Base-by-base conservation (phyloP, 2,888 invertebrate species). In the Stenodera caucasica region DNA sequence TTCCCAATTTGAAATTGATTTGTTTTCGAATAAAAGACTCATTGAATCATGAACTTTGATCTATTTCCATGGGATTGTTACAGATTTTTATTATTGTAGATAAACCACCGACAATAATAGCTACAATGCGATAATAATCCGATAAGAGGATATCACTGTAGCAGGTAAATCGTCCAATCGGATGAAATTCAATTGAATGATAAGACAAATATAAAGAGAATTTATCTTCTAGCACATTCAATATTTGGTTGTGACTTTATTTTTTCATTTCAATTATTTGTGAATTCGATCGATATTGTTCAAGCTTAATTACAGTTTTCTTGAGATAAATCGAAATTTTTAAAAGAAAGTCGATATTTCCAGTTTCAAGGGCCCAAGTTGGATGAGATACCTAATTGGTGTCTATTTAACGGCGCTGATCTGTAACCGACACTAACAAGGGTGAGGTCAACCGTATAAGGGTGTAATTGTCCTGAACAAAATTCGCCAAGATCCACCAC, bases 381-480 rank as follows among this genome's bases (percentile, higher is more conserved):
- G 12, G 45, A 23, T 21, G 45, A 45, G 21, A 45, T 45, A 23
- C 21, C n/a, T 45, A 45, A 45, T 45, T 45, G 45, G 45, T n/a
- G 23, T 23, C 45, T 45, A 45, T 45, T 45, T 23, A 9, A 45
- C n/a, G 12, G 45, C 45, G 45, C n/a, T 23, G 45, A 23, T 45
- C 45, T 45, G 45, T 45, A 45, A 45, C 45, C 21, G 21, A 45
- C 45, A 45, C 45, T 45, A 45, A 45, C 45, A 45, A 45, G 45
- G 45, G 45, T 45, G 45, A 45, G 45, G 45, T 45, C 45, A 45
- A 23, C 23, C 23, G 45, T 45, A 45, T 45, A 45, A 45, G 21
- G 21, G n/a, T 45, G 45, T 45, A 45, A 45, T 45, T 45, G 45
- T 21, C 45, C 6, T 21, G 45, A 45, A 45, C n/a, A 1, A 23